Conservation (phyloP, 64 coral and sea anemone genomes). For the Montipora cactus region DNA sequence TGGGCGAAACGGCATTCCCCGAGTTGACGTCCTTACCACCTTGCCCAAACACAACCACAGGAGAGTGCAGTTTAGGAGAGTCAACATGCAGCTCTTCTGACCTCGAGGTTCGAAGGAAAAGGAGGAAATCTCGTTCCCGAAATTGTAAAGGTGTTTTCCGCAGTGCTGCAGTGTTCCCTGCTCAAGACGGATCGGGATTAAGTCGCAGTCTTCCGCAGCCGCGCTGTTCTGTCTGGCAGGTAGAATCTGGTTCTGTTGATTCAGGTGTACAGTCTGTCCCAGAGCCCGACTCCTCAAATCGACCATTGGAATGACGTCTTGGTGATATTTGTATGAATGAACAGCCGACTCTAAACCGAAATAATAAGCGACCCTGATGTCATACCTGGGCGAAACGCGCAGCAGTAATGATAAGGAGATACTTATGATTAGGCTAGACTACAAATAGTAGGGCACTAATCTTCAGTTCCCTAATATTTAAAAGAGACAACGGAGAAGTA, state of each 20-base stretch:
- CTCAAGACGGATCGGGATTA: not conserved
- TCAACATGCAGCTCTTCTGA: not conserved
- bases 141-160: conserved; percentile 1
- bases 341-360: conserved; percentile 33
- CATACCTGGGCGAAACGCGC: not conserved
- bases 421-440: not conserved
- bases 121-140: not conserved
- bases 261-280: not conserved
- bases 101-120: not conserved
- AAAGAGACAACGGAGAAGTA: too few species aligned
- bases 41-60: not conserved
- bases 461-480: too few species aligned
- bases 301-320: conserved; percentile 22
- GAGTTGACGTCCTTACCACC: not conserved
- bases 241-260: not conserved
- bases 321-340: conserved; percentile 66
- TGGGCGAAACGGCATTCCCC: not conserved
- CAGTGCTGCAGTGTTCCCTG: conserved; percentile 19
- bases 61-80: not conserved
- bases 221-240: not conserved
- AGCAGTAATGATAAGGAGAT: not conserved
- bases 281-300: not conserved
- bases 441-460: too few species aligned
- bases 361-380: conserved; percentile 6
- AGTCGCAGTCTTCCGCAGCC: not conserved